These are phyloP conservation scores for Colinus virginianus DNA, from an alignment of 2,113 vertebrate genomes.

Conservation along the genomic window DNA sequence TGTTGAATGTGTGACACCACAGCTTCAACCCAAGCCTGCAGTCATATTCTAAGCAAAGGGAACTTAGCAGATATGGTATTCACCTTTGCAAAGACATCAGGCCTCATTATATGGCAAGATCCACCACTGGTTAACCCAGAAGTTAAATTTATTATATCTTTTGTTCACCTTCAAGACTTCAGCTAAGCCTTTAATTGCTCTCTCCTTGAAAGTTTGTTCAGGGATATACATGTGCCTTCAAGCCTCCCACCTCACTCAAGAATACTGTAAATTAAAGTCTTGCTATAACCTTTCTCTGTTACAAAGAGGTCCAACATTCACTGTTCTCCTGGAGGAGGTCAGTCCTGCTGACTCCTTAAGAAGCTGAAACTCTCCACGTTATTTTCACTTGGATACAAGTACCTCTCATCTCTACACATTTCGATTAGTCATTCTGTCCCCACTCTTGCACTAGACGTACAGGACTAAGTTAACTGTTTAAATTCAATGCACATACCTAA, in stretches of 20 bases:
- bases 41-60: background rate
- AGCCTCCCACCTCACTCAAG: background rate
- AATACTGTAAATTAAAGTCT: too few relatives aligned
- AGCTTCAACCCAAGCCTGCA: background rate
- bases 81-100: background rate
- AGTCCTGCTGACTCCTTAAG: background rate
- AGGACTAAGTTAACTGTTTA: background rate
- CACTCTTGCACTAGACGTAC: background rate
- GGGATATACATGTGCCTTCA: background rate
- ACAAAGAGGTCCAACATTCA: background rate
- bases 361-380: background rate
- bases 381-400: background rate
- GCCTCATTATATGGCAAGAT: background rate
- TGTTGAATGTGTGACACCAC: fast-evolving
- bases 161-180: background rate
- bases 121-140: background rate
- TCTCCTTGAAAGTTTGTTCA: background rate
- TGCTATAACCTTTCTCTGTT: background rate
- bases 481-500: background rate
- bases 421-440: background rate
- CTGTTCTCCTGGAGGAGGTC: background rate
- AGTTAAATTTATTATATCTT: background rate
- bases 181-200: background rate
- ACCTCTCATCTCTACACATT: background rate
- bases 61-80: background rate